phyloP scores from a whole-genome alignment of 2,888 invertebrate genomes.

The Thecocarcelia acutangulata region DNA sequence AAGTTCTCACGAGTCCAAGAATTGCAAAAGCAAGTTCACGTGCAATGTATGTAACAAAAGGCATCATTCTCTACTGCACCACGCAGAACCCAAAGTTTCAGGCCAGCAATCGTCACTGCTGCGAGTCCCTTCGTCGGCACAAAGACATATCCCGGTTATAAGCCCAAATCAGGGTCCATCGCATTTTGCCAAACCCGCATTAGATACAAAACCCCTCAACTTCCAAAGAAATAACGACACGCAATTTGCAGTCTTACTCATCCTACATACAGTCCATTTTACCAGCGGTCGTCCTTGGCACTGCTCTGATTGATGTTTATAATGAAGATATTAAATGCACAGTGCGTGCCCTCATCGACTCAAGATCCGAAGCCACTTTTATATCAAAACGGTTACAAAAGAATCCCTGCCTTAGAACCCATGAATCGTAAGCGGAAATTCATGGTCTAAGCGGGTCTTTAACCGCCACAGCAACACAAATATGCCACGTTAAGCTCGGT shows the following conservation, averaged over 20 bases:
- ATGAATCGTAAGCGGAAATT: background rate
- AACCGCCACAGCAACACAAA: too few relatives aligned
- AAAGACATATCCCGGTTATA: too few relatives aligned
- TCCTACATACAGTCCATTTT: background rate
- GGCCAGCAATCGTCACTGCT: background rate
- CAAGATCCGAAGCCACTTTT: too few relatives aligned
- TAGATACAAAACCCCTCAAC: background rate
- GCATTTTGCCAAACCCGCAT: background rate
- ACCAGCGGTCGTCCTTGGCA: background rate
- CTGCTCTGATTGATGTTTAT: constrained; percentile 5
- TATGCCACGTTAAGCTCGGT: too few relatives aligned
- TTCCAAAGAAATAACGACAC: background rate
- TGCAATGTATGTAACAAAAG: too few relatives aligned
- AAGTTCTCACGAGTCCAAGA: background rate
- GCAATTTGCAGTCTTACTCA: background rate
- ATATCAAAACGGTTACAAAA: too few relatives aligned
- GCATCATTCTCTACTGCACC: background rate
- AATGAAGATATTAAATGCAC: background rate
- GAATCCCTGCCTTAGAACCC: background rate
- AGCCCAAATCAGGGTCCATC: too few relatives aligned
- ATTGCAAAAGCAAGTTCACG: too few relatives aligned
- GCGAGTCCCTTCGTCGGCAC: too few relatives aligned
- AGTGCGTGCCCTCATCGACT: too few relatives aligned
- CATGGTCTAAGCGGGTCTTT: background rate
- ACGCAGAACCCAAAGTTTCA: background rate